These are phyloP conservation scores for Galagoides demidoff DNA, from an alignment of 2,797 vertebrate species.

Conservation along the genomic window DNA sequence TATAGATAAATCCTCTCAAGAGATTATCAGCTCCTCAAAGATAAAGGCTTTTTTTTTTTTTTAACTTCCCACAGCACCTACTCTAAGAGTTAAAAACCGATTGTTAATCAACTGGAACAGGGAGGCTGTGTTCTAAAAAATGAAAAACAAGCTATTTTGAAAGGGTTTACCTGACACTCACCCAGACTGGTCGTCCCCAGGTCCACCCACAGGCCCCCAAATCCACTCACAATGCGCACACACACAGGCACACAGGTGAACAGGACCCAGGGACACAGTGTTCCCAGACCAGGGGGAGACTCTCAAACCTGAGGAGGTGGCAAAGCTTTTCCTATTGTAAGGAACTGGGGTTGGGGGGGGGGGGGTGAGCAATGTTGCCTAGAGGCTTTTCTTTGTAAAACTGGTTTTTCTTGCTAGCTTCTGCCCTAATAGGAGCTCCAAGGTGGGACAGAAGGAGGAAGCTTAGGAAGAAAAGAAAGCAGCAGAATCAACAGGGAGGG, in stretches of 20 bases:
- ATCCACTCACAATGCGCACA: not conserved
- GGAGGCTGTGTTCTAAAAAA: constrained; percentile 53
- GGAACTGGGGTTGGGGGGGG: not conserved
- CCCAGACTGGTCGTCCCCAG: not conserved
- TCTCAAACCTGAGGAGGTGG: not conserved
- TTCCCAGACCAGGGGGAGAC: not conserved
- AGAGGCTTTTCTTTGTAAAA: constrained; percentile 50
- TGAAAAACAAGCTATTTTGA: constrained; percentile 76
- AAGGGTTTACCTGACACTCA: constrained; percentile 41
- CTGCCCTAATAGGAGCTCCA: not conserved
- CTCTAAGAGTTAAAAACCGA: constrained; percentile 51
- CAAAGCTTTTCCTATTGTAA: not conserved
- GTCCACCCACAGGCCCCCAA: constrained; percentile 11
- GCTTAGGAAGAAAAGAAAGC: not conserved
- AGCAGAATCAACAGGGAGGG: not conserved
- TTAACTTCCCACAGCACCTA: constrained; percentile 19
- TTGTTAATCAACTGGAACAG: constrained; percentile 61
- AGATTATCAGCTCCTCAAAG: not conserved
- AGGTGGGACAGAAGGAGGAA: not conserved
- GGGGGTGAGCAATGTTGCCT: not conserved
- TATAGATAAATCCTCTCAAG: constrained; percentile 27
- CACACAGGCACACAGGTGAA: not conserved
- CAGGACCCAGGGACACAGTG: not conserved
- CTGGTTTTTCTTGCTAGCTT: constrained; percentile 36
- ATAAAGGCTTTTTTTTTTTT: not conserved